Evolutionary conservation across 1,140 invertebrate species (phyloP), one percentile per base, ranked within the genome.

Genomic region (Palaemon carinicauda): DNA sequence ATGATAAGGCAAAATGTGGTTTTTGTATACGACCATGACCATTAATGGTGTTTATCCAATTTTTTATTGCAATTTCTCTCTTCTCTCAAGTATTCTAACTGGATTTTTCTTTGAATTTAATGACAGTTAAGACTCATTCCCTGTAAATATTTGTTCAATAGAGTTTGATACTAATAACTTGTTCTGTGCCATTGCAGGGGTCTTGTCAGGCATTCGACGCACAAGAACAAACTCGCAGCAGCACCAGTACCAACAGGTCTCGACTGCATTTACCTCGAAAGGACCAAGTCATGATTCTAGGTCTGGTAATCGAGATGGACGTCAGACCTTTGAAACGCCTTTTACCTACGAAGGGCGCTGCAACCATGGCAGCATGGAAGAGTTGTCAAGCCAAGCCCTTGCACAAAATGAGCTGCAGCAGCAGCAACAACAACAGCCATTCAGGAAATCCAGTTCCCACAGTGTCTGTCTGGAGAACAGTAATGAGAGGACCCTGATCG

Each of bases 341-440:
- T 81, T 81, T 41, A 53, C 77, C 10, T 65, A 60, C 24, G 85
- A 87, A 56, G 85, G 71, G 27, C 80, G 79, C 21, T 82, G 79
- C 52, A 87, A 87, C 73, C 80, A 87, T 54, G 85, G 85, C 14
- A 87, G 85, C 33, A 87, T 87, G 85, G 85, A 87, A 24, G 85
- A 87, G 31, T 79, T 87, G 51, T 87, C 85, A 15, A 87, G 85
- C 31, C 85, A 87, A 82, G 85, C 85, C 19, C 53, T 87, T 41
- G 85, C 74, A 51, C 85, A 87, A 60, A 69, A 29, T 54, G 85
- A 87, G 51, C 52, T 53, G 24, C 85, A 41, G 41, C 41, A 41
- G 41, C 41, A 41, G 3, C 41, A 41, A 12, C 41, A 41, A 12
- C 41, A 41, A 12, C 41, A 87, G 79, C 79, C 85, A n/a, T 82